Evolutionary conservation across 2,888 invertebrate genomes (phyloP).

Genomic region (Agriopis marginaria): DNA sequence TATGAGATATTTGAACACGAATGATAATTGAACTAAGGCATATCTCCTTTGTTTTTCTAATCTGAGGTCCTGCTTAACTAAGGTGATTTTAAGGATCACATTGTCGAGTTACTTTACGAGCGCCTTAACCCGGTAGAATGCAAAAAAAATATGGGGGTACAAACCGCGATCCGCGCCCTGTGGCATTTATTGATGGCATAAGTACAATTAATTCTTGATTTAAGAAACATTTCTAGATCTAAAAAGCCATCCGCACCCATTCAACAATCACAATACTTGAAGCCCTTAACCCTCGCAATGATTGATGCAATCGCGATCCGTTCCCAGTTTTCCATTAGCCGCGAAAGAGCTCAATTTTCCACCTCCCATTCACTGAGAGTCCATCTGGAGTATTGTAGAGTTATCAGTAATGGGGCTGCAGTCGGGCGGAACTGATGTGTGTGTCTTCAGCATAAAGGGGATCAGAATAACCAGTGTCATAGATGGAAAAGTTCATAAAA

Average conservation of each 20-base stretch:
- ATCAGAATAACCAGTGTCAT: background rate
- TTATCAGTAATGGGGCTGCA: slow-evolving; percentile 25
- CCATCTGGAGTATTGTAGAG: slow-evolving; percentile 11
- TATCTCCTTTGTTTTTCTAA: too few relatives aligned
- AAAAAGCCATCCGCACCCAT: slow-evolving; percentile 12
- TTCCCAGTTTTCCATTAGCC: slow-evolving; percentile 27
- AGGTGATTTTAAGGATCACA: too few relatives aligned
- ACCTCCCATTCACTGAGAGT: slow-evolving; percentile 22
- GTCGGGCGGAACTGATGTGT: slow-evolving; percentile 24
- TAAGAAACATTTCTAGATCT: background rate
- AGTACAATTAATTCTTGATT: background rate
- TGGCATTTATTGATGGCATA: background rate
- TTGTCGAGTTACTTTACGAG: too few relatives aligned
- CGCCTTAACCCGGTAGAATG: too few relatives aligned
- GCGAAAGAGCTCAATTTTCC: slow-evolving; percentile 30
- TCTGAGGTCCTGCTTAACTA: too few relatives aligned
- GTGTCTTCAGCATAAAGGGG: slow-evolving; percentile 28
- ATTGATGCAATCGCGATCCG: slow-evolving; percentile 24
- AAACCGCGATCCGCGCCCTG: too few relatives aligned
- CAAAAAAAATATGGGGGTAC: too few relatives aligned
- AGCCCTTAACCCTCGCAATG: slow-evolving; percentile 7
- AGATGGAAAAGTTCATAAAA: background rate
- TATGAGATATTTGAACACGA: too few relatives aligned
- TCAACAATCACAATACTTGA: slow-evolving; percentile 20
- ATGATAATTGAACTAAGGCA: too few relatives aligned